phyloP scores from a whole-genome alignment of 2,888 invertebrate genomes.

The Pseudococcus viburni region DNA sequence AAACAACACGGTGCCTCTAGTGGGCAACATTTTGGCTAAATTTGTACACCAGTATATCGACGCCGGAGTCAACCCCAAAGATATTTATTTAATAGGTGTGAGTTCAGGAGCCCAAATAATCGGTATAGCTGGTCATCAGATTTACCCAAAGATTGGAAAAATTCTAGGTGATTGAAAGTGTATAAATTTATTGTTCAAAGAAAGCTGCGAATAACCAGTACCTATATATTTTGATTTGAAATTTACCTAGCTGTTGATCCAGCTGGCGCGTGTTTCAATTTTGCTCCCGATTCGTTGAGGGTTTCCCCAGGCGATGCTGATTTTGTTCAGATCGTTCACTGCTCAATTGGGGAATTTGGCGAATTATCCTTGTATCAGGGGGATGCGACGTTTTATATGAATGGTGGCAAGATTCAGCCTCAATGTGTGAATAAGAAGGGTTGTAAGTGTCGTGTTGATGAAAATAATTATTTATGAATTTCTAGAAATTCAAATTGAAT shows the following conservation, averaged over 20 bases:
- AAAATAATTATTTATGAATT: neutral
- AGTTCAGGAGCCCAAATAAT: constrained; percentile 36
- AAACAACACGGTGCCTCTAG: constrained; percentile 18
- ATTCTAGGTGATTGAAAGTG: constrained; percentile 1
- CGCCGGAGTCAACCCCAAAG: constrained; percentile 29
- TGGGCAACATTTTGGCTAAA: constrained; percentile 43
- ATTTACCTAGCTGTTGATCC: constrained; percentile 27
- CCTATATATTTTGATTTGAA: too few relatives aligned
- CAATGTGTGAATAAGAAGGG: neutral
- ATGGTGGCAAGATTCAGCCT: constrained; percentile 34
- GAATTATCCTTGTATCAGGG: neutral
- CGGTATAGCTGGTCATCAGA: constrained; percentile 41
- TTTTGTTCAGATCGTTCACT: constrained; percentile 44
- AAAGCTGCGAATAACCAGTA: neutral
- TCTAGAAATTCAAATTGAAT: too few relatives aligned
- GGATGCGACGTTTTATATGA: constrained; percentile 43
- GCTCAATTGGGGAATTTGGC: neutral
- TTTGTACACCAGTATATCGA: constrained; percentile 22
- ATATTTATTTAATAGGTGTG: constrained; percentile 37
- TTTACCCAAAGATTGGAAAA: constrained; percentile 5
- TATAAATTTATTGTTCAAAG: neutral
- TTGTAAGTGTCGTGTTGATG: neutral
- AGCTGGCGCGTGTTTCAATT: constrained; percentile 30
- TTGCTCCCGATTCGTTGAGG: neutral
- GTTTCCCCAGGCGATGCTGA: constrained; percentile 13